phyloP scores from a whole-genome alignment of 2,797 vertebrate genomes.

The Melanotaenia parkinsoni region DNA sequence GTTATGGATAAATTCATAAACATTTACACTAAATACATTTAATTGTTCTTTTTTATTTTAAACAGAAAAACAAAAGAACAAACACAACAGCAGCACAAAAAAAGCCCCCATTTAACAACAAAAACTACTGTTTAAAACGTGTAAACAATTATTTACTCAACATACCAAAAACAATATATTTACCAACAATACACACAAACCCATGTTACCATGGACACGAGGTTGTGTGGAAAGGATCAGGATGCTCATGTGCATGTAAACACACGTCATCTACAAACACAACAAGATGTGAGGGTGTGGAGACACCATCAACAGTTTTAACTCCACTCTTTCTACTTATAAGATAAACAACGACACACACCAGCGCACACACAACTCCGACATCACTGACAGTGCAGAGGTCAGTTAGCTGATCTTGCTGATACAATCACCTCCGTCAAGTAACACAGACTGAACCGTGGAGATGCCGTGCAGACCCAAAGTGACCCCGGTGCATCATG shows the following conservation, averaged over 20 bases:
- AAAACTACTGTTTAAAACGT: too few relatives aligned
- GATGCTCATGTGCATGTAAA: background rate
- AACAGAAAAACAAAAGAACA: too few relatives aligned
- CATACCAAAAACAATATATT: background rate
- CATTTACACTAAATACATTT: too few relatives aligned
- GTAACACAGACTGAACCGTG: constrained; percentile 19
- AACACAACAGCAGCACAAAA: too few relatives aligned
- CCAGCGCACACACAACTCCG: background rate
- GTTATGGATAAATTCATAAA: too few relatives aligned
- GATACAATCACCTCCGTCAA: constrained; percentile 21
- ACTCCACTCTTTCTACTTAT: background rate
- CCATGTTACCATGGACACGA: background rate
- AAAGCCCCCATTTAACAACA: too few relatives aligned
- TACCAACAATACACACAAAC: background rate
- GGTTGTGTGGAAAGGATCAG: background rate
- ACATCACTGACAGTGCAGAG: constrained; percentile 22
- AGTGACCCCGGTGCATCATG: constrained; percentile 28
- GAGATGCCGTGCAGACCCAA: background rate
- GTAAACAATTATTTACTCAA: background rate
- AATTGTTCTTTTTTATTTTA: too few relatives aligned
- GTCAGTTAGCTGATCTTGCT: constrained; percentile 17
- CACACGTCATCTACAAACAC: background rate
- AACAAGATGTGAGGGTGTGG: background rate
- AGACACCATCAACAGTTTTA: background rate
- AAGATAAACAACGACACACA: background rate